Evolutionary conservation across 2,888 invertebrate species (phyloP).

Genomic region (Drosophila austrosaltans): DNA sequence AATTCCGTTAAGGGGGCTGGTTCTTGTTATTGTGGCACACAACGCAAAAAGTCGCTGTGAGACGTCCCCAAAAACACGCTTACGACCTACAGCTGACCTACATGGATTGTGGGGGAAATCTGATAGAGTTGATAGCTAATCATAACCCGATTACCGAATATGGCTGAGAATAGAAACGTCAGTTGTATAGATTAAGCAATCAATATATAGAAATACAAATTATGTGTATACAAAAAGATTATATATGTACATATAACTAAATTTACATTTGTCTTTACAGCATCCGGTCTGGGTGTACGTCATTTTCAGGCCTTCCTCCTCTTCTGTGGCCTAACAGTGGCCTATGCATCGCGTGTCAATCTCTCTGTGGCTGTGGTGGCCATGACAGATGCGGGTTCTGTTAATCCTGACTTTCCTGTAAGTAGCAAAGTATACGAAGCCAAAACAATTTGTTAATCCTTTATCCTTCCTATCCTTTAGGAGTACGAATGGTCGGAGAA

Average conservation of each 20-base stretch:
- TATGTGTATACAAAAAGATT: slow-evolving; percentile 19
- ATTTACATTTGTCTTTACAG: slow-evolving; percentile 48
- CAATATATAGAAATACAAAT: background rate
- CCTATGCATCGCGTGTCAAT: slow-evolving; percentile 87
- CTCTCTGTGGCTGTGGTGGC: slow-evolving; percentile 90
- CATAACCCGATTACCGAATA: slow-evolving; percentile 31
- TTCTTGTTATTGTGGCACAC: background rate
- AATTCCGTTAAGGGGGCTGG: background rate
- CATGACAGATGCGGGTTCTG: slow-evolving; percentile 86
- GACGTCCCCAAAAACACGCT: slow-evolving; percentile 15
- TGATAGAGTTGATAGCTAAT: slow-evolving; percentile 28
- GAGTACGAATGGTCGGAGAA: slow-evolving; percentile 86
- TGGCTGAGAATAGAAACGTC: slow-evolving; percentile 26
- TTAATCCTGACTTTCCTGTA: slow-evolving; percentile 80
- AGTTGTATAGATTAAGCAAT: background rate
- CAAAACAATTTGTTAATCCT: background rate
- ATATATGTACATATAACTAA: slow-evolving; percentile 27
- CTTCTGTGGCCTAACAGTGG: slow-evolving; percentile 86
- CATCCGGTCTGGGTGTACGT: slow-evolving; percentile 84
- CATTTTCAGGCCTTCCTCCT: slow-evolving; percentile 87
- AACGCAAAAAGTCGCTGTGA: slow-evolving; percentile 12
- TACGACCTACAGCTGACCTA: slow-evolving; percentile 67
- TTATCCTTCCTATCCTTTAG: slow-evolving; percentile 81
- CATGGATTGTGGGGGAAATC: slow-evolving; percentile 18
- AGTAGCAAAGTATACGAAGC: slow-evolving; percentile 36